Base-by-base conservation (phyloP, 2,113 vertebrate genomes). In the Gopherus flavomarginatus region DNA sequence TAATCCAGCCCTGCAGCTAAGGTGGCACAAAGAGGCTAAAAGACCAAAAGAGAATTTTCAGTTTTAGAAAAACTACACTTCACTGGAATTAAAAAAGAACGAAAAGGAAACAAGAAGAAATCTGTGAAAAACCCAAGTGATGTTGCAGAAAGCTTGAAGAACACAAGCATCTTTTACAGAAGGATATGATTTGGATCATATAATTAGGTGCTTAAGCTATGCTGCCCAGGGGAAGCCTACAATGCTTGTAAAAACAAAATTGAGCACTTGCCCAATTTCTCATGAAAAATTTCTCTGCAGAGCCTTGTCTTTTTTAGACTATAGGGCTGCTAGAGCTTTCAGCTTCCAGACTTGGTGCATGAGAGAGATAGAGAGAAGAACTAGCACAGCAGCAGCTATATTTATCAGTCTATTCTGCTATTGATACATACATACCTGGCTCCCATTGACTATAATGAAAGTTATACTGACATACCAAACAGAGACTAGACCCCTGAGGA, bases 391-490 rank as follows among this genome's bases (percentile, higher is more conserved):
- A 95, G 94, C 80, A 85, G 94, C 94, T 97, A 91, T 94, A 95
- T 97, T 97, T 97, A 97, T 94, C 69, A 95, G 26, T 77, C 89
- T 94, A 13, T 96, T 93, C 89, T 96, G 85, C 90, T 92, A 79
- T 49, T 93, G 93, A 95, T 91, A 95, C 82, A 42, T 88, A 81
- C 38, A 54, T 97, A 96, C 95, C 96, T 94, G 89, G 77, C 88
- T 95, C 87, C 90, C 78, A 78, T 72, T 44, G 47, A 94, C 83
- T 91, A 31, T 85, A 96, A 92, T 11, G n/a, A 96, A 91, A 95
- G 91, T 92, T 93, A 87, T 91, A 91, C 91, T 93, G 87, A 92
- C 90, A 92, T 93, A 93, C 57, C 83, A 90, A 87, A 85, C 52
- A 81, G 49, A 93, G 81, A 97, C 94, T 4, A 93, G 81, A 80